A percentile compares a stretch with the other conserved stretches of the same genome.
These are phyloP conservation scores for Stomatorhinus walkeri DNA, from an alignment of 2,797 vertebrate species.

Conservation along the genomic window DNA sequence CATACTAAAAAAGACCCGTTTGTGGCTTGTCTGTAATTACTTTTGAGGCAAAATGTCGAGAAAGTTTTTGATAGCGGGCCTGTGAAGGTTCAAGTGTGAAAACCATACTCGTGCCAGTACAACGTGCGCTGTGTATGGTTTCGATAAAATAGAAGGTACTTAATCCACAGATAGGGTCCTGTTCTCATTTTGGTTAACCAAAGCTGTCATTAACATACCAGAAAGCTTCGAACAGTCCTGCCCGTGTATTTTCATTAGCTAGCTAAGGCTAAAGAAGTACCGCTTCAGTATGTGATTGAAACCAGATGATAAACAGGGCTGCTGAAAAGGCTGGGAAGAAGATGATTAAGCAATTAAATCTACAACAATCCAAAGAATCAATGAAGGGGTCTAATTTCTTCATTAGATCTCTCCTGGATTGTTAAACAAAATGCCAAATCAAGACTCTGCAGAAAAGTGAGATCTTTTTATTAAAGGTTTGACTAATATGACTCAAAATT, in stretches of 20 bases:
- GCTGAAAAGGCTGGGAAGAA: conserved; percentile 66
- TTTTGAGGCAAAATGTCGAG: conserved; percentile 4
- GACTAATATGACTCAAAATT: background rate
- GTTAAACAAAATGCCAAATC: conserved; percentile 10
- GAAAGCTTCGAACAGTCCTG: conserved; percentile 44
- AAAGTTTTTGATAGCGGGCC: conserved; percentile 3
- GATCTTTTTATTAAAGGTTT: background rate
- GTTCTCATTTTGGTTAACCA: conserved; percentile 55
- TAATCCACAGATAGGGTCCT: conserved; percentile 41
- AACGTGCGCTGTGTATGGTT: conserved; percentile 15
- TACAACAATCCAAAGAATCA: conserved; percentile 5
- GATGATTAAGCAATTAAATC: conserved; percentile 46
- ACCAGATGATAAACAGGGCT: conserved; percentile 67
- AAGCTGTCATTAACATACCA: conserved; percentile 52
- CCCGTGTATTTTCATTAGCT: conserved; percentile 40
- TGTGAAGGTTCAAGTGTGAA: background rate
- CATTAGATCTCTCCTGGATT: background rate
- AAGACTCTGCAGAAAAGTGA: background rate
- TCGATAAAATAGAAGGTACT: conserved; percentile 21
- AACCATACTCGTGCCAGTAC: conserved; percentile 40
- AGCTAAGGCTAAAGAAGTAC: conserved; percentile 31
- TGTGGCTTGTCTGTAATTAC: background rate
- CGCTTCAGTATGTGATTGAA: conserved; percentile 60
- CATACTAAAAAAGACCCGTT: conserved; percentile 7
- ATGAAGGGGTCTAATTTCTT: background rate